Conservation (phyloP, 2,888 invertebrate genomes). For the Nezara viridula region DNA sequence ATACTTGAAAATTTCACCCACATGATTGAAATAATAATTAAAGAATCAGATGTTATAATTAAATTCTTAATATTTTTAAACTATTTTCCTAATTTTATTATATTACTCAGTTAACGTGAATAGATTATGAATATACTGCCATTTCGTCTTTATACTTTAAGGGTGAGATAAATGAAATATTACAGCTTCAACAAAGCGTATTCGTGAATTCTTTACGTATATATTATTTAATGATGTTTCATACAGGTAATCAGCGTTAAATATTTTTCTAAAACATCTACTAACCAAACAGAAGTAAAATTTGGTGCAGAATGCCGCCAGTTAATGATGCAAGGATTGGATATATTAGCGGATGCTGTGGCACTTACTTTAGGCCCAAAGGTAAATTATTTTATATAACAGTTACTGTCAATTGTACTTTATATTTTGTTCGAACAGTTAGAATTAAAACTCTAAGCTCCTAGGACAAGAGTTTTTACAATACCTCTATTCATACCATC, state of each 20-base stretch:
- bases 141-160: neutral
- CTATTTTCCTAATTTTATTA: neutral
- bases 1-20: neutral
- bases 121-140: neutral
- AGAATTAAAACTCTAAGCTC: too few species aligned
- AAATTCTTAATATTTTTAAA: neutral
- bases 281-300: constrained; percentile 57
- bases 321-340: constrained; percentile 87
- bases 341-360: constrained; percentile 97
- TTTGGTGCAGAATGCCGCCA: constrained; percentile 62
- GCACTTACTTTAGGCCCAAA: constrained; percentile 99
- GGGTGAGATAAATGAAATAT: constrained; percentile 21
- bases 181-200: neutral
- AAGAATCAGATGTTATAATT: constrained; percentile 12
- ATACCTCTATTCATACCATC: too few species aligned
- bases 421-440: neutral
- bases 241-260: neutral
- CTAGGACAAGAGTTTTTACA: too few species aligned
- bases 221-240: neutral
- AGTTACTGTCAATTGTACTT: neutral
- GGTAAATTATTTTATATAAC: constrained; percentile 88
- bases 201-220: neutral
- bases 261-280: constrained; percentile 36
- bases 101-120: neutral
- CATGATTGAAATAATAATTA: neutral